Conservation (phyloP, 2,113 vertebrate species). For the Stegostoma tigrinum region DNA sequence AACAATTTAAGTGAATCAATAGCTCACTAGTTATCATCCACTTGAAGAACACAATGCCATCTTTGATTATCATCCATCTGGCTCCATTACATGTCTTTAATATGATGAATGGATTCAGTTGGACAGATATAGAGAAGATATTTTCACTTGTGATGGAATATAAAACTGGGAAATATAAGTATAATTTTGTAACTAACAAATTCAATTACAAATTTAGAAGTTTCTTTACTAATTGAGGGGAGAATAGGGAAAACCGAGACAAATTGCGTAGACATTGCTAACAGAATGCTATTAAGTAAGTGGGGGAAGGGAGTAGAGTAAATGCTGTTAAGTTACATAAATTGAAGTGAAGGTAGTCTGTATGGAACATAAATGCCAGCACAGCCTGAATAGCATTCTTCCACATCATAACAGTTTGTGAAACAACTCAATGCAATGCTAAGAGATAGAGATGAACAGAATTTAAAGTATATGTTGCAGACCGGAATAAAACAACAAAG, state of each 20-base stretch:
- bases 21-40: neutral
- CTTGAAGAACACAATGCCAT: neutral
- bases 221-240: neutral
- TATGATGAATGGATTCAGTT: neutral
- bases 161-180: neutral
- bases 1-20: neutral
- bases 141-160: neutral
- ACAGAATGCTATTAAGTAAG: neutral
- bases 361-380: neutral
- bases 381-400: neutral
- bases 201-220: neutral
- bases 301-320: neutral
- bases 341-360: neutral
- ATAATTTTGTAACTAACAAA: neutral
- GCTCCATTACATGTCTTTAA: neutral
- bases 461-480: neutral
- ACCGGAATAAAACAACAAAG: neutral
- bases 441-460: neutral
- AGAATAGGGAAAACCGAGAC: neutral
- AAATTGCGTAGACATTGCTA: neutral
- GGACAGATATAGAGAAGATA: neutral
- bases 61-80: neutral
- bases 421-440: too few species aligned
- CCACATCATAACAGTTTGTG: neutral
- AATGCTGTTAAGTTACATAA: neutral